Evolutionary conservation across 2,888 invertebrate species (phyloP), one percentile per base, ranked within the genome.

Genomic region (Clunio marinus): DNA sequence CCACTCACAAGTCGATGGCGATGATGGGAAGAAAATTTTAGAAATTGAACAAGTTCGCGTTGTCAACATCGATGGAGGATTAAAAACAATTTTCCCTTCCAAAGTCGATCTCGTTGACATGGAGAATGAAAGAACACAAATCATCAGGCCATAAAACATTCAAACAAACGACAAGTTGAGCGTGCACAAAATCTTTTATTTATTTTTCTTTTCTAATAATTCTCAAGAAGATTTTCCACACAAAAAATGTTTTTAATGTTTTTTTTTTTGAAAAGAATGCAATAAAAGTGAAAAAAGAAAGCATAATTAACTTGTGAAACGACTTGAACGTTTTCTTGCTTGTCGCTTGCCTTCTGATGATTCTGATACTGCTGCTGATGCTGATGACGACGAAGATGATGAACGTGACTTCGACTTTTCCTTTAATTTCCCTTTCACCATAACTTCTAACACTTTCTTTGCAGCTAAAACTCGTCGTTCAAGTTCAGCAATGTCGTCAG

Each of bases 11-110:
- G 75, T 74, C 22, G 70, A 74, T 0, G 75, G 75, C 2, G 76
- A 76, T 1, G 20, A 28, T 3, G 57, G 63, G 1, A 68, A 35
- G 1, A 68, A 70, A 8, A 68, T 46, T 7, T 28, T 68, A 10
- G 46, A 66, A 10, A 69, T 88, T 1, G 83, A 86, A 72, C 88
- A 91, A 82, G 86, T 91, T 0, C 86, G 85, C 77, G 81, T 88
- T 2, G 83, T 87, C 0, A 89, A 90, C 70, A 77, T 83, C 0
- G 85, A 87, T 71, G 88, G 88, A 7, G 85, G 85, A 71, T 78
- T 91, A 71, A 88, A 88, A 74, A 83, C 84, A n/a, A 83, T 91
- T 1, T 93, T 89, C 77, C 93, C 93, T 0, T 89, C 91, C 0
- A 81, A 89, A 72, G 83, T 84, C 1, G 92, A 93, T 77, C 82